Evolutionary conservation across 2,113 vertebrate species (phyloP), one percentile per base, ranked within the genome.

Genomic region (Manacus vitellinus): DNA sequence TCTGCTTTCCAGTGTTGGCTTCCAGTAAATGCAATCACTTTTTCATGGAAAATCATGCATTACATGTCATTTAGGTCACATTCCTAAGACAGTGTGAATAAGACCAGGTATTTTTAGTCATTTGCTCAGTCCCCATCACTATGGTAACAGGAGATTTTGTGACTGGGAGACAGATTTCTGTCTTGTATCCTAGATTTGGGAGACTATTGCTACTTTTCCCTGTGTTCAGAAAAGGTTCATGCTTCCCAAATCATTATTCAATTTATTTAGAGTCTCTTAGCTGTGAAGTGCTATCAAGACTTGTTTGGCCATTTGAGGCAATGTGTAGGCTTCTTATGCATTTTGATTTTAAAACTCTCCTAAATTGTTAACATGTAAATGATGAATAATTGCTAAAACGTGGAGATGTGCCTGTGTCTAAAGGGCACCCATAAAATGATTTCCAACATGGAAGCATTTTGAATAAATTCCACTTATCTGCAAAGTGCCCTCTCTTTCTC

Each of bases 91-190:
- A 94, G 65, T 81, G 78, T 96, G 89, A 95, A 95, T 88, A 92
- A 92, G 46, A 95, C 90, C 95, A 96, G 94, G 61, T 97, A 97
- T 98, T 98, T 98, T 98, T 97, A 97, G 94, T 88, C 33, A 0
- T 83, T 94, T 96, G 93, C 86, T 96, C 88, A 81, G 85, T 97
- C 87, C 88, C 91, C 76, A 93, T 97, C 91, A 65, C 97, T 97
- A 97, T 98, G 97, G 97, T 96, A 97, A 98, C 97, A 86, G 91
- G 92, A 94, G 90, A 91, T 88, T 85, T 93, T 96, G 78, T 97
- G 92, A 94, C 89, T 77, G 56, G 39, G 77, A 92, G 86, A 92
- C 75, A 95, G 85, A 91, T 87, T 97, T 98, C 94, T 80, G 47
- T 92, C 62, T 96, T 87, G 86, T 68, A 92, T 88, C 90, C 81